Base-by-base conservation (phyloP, 2,797 vertebrate genomes). In the Apodemus agrarius region DNA sequence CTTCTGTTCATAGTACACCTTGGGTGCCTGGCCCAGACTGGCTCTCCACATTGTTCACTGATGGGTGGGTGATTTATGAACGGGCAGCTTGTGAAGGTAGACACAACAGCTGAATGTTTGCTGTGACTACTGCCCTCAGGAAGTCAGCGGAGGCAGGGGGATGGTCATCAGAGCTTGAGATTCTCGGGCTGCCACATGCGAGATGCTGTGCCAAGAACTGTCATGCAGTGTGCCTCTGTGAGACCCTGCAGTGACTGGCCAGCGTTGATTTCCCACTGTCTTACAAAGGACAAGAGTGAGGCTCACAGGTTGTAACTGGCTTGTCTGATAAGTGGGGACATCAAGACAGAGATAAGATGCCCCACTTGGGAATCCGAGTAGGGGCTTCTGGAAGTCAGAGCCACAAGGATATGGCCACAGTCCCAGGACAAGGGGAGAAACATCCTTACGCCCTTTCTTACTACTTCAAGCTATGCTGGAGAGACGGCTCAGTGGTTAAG, bases 11-110 rank as follows among this genome's bases (percentile, higher is more conserved):
- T 4, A 1, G 17, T 2, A 3, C 49, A 5, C 3, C 1, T 34
- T 2, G 14, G 0, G 43, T 5, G 2, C 34, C 43, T 3, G 29
- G n/a, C n/a, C 61, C 0, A 37, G 22, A 24, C 10, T 52, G 43
- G 24, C 2, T 13, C 63, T 69, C 31, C 1, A 13, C 4, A 4
- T 12, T 1, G 7, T 22, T 59, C 89, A 1, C 5, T 5, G 69
- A 16, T 4, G n/a, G 19, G 10, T 0, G 2, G 10, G 22, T 0
- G 49, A 54, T 17, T n/a, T 40, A 1, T 0, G 59, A 52, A 65
- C 24, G 5, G 13, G 24, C 52, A 7, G 0, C 40, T 57, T 46
- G 37, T 24, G 19, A n/a, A 17, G 0, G 43, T 43, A 49, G 49
- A 22, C 2, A 16, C 24, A 6, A 4, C 7, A 2, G 80, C 75